Evolutionary conservation across 2,797 vertebrate genomes (phyloP).

Genomic region (Ateles fusciceps): DNA sequence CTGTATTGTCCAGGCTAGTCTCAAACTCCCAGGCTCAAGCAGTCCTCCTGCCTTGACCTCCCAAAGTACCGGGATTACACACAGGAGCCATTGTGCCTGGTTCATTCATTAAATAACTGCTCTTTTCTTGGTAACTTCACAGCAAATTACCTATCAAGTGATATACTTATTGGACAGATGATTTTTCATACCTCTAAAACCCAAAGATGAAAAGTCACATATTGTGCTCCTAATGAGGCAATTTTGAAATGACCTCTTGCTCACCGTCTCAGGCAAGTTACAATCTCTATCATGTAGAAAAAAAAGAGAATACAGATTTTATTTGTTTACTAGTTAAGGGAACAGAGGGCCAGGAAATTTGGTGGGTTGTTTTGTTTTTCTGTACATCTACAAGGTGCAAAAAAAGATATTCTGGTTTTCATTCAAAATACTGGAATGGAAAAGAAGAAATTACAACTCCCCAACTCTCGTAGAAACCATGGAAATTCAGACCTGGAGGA

Average conservation of each 20-base stretch:
- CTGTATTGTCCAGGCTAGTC: neutral
- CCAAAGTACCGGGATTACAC: neutral
- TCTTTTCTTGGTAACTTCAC: neutral
- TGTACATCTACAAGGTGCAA: neutral
- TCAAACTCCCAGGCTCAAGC: neutral
- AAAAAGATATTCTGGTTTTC: neutral
- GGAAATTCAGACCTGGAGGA: neutral
- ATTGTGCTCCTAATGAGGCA: neutral
- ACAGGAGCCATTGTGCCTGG: neutral
- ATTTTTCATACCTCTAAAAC: neutral
- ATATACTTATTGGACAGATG: neutral
- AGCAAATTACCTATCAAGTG: neutral
- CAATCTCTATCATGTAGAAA: neutral
- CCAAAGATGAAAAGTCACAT: neutral
- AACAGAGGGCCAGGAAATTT: neutral
- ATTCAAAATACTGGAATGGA: neutral
- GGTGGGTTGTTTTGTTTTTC: neutral
- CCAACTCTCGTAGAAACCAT: neutral
- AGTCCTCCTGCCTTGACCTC: neutral
- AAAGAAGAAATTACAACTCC: neutral
- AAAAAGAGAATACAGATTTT: neutral
- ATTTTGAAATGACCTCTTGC: conserved; percentile 7
- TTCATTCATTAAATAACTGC: neutral
- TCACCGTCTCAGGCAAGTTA: neutral
- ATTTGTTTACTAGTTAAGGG: neutral